Conservation (phyloP, 2,797 vertebrate genomes). For the Potorous gilbertii region DNA sequence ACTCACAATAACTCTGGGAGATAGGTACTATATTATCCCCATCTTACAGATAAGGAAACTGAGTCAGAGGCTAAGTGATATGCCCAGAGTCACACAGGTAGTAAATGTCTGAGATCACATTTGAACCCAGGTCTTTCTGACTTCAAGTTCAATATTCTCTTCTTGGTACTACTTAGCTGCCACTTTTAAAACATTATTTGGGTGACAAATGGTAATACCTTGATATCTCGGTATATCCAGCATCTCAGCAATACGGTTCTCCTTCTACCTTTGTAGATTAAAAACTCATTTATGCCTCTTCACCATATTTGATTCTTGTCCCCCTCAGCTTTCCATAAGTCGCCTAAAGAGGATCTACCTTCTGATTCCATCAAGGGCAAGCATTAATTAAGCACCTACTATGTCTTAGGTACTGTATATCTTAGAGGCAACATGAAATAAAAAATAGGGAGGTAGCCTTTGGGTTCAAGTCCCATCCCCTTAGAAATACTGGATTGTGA, state of each 20-base stretch:
- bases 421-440: neutral
- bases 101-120: neutral
- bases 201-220: neutral
- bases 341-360: neutral
- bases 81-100: neutral
- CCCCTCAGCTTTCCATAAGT: neutral
- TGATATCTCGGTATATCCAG: neutral
- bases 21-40: neutral
- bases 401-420: neutral
- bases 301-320: neutral
- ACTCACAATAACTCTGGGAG: neutral
- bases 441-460: neutral
- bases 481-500: neutral
- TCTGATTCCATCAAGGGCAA: neutral
- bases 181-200: neutral
- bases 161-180: too few relatives aligned
- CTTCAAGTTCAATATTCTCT: neutral
- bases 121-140: neutral
- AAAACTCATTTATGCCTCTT: neutral
- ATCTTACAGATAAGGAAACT: neutral
- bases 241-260: neutral
- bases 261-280: neutral
- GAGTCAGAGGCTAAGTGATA: neutral
- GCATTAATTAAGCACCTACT: neutral
- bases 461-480: neutral